These are phyloP conservation scores for Dendrolimus pini DNA, from an alignment of 2,888 invertebrate genomes.

Conservation along the genomic window DNA sequence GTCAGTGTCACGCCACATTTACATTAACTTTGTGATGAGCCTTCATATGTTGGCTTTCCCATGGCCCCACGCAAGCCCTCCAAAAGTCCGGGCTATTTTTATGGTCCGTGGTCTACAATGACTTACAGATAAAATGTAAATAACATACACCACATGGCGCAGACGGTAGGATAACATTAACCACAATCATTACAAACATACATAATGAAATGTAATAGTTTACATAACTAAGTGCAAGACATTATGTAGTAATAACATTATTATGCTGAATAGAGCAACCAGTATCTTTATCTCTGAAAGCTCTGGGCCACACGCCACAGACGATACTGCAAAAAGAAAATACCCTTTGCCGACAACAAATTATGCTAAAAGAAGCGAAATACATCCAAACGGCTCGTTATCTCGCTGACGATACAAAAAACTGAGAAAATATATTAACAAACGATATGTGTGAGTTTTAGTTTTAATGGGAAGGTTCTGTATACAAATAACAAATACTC, in stretches of 20 bases:
- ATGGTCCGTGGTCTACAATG: too few relatives aligned
- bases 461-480: neutral
- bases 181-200: too few relatives aligned
- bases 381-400: slow-evolving; percentile 42
- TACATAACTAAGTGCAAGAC: neutral
- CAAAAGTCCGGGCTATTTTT: too few relatives aligned
- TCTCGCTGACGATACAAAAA: slow-evolving; percentile 54
- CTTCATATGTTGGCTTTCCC: too few relatives aligned
- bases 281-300: neutral
- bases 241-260: neutral
- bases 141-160: too few relatives aligned
- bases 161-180: too few relatives aligned
- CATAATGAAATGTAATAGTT: too few relatives aligned
- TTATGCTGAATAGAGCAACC: neutral
- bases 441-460: neutral
- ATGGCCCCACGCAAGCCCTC: too few relatives aligned
- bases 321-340: slow-evolving; percentile 25
- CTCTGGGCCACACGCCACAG: slow-evolving; percentile 7
- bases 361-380: slow-evolving; percentile 37
- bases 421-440: slow-evolving; percentile 44
- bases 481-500: neutral
- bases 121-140: too few relatives aligned
- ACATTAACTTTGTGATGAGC: too few relatives aligned
- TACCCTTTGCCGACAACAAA: slow-evolving; percentile 32
- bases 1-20: too few relatives aligned